Percentiles rank a stretch among this genome's conserved stretches.
These are phyloP conservation scores for Labroides dimidiatus DNA, from an alignment of 2,797 vertebrate species.

Conservation along the genomic window DNA sequence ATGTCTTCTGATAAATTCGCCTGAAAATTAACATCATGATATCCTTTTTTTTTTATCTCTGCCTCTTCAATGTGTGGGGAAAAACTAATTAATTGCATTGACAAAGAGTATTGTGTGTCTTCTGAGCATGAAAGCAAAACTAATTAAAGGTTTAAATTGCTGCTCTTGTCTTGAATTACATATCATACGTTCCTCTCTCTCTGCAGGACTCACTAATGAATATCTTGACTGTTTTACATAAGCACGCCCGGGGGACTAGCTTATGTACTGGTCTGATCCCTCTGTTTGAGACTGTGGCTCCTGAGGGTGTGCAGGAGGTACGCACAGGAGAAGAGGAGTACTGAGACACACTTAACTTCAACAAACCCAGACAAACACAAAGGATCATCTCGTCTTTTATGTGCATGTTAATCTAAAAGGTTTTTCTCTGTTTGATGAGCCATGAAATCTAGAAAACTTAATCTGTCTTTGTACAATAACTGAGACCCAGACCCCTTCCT, in stretches of 20 bases:
- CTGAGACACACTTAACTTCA: constrained; percentile 68
- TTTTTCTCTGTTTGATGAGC: constrained; percentile 9
- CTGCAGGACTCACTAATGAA: constrained; percentile 58
- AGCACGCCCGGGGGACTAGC: constrained; percentile 39
- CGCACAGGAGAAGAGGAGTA: constrained; percentile 36
- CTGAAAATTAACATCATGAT: constrained; percentile 26
- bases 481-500: constrained; percentile 30
- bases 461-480: constrained; percentile 41
- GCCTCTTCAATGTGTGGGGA: constrained; percentile 3
- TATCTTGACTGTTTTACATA: constrained; percentile 38
- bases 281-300: constrained; percentile 58
- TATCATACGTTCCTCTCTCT: constrained; percentile 34
- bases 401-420: constrained; percentile 29
- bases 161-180: constrained; percentile 29
- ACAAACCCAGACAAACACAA: constrained; percentile 33
- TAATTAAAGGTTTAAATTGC: constrained; percentile 46
- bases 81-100: constrained; percentile 29
- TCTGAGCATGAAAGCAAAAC: constrained; percentile 17
- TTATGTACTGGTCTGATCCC: constrained; percentile 50
- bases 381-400: constrained; percentile 36
- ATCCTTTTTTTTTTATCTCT: constrained; percentile 15
- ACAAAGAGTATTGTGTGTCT: constrained; percentile 17
- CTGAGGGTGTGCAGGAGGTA: constrained; percentile 40
- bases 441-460: background rate
- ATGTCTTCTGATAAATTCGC: constrained; percentile 1